Evolutionary conservation across 2,113 vertebrate species (phyloP).

Genomic region (Antechinus flavipes): DNA sequence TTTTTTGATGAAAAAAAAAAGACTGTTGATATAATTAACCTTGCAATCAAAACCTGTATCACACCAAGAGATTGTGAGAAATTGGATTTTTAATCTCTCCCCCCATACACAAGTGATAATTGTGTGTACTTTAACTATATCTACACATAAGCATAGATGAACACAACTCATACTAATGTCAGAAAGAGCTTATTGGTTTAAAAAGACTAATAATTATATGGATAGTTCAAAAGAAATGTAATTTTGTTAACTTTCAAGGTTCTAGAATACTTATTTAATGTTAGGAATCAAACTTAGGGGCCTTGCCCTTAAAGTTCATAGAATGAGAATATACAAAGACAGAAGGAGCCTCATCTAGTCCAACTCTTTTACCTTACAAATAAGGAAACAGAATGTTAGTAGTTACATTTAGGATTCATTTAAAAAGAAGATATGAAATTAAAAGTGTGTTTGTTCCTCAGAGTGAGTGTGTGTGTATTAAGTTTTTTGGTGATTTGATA

Average conservation of each 20-base stretch:
- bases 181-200: slow-evolving; percentile 17
- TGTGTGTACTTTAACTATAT: slow-evolving; percentile 17
- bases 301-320: slow-evolving; percentile 50
- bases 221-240: slow-evolving; percentile 41
- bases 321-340: background rate
- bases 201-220: slow-evolving; percentile 49
- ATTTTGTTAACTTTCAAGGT: slow-evolving; percentile 59
- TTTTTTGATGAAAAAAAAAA: slow-evolving; percentile 63
- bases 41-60: slow-evolving; percentile 43
- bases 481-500: background rate
- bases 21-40: slow-evolving; percentile 42
- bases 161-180: slow-evolving; percentile 50
- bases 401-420: slow-evolving; percentile 43
- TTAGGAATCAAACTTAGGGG: slow-evolving; percentile 60
- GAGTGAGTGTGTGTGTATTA: background rate
- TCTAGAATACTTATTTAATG: slow-evolving; percentile 55
- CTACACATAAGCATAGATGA: slow-evolving; percentile 25
- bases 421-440: background rate
- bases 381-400: background rate
- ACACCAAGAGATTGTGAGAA: slow-evolving; percentile 16
- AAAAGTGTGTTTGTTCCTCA: slow-evolving; percentile 43
- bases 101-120: background rate
- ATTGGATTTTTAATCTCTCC: slow-evolving; percentile 36
- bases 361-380: background rate
- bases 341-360: slow-evolving; percentile 16